Evolutionary conservation across 2,888 invertebrate genomes (phyloP), one percentile per base, ranked within the genome.

Genomic region (Slavum lentiscoides): DNA sequence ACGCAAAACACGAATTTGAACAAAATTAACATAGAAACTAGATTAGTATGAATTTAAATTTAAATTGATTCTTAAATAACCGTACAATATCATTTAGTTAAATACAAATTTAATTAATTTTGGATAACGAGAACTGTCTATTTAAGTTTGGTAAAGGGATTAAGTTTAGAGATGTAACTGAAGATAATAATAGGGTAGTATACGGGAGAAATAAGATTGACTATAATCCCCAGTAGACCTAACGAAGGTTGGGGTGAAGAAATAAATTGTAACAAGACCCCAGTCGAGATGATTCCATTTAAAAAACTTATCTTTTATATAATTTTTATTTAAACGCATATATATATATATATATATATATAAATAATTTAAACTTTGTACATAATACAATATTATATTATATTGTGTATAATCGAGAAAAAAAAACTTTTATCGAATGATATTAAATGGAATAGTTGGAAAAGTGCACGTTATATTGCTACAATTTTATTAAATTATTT

Each of bases 41-140:
- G 7, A 58, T 58, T 64, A 8, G 30, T 39, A 21, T 59, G 21
- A 30, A 53, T 49, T 15, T 74, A n/a, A 62, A 74, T 49, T 53
- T 30, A n/a, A 37, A 74, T 53, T 30, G 74, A 53, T 74, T 53
- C 13, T n/a, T 9, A 62, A 53, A 74, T 30, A 8, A 23, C 6
- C 17, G 37, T 49, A 49, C 49, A 19, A 53, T 23, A n/a, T 62
- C 8, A 8, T 30, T 74, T 53, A 30, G 30, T 49, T 19, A 9
- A 62, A 62, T 37, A 53, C 9, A 21, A 49, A 55, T 64, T 74
- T 74, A 74, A 74, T 74, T 74, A 74, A 74, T 74, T 62, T 62
- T n/a, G 53, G 73, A 74, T 74, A 74, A 74, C 49, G 73, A 62
- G 73, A 53, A 53, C 53, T 74, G 74, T 55, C 62, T 13, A 7